A percentile compares a stretch with the other conserved stretches of the same genome.
phyloP scores from a whole-genome alignment of 2,888 invertebrate genomes.

The Melanchra persicariae region DNA sequence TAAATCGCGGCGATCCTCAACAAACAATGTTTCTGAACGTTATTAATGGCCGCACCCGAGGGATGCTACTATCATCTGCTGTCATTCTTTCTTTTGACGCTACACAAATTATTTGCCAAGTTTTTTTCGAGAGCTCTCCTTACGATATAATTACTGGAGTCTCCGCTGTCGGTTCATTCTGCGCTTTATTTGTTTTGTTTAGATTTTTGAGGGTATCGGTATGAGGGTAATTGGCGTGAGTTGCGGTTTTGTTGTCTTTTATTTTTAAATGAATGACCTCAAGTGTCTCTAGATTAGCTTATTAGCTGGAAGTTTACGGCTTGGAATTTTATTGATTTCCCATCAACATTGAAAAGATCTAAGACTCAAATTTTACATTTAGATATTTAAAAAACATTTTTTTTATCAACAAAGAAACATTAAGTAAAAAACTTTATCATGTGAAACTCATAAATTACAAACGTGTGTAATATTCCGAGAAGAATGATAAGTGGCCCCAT shows the following conservation, averaged over 20 bases:
- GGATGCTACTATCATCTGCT: slow-evolving; percentile 79
- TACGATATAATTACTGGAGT: slow-evolving; percentile 63
- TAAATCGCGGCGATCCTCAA: slow-evolving; percentile 85
- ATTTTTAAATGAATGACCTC: slow-evolving; percentile 9
- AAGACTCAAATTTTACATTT: too few relatives aligned
- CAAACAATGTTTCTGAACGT: slow-evolving; percentile 88
- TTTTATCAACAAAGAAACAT: not conserved
- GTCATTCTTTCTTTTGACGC: slow-evolving; percentile 82
- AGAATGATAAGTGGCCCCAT: slow-evolving; percentile 43
- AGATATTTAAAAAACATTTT: not conserved
- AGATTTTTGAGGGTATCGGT: slow-evolving; percentile 25
- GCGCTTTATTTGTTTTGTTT: slow-evolving; percentile 54
- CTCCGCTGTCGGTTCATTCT: slow-evolving; percentile 59
- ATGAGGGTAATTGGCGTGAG: slow-evolving; percentile 54
- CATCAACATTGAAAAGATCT: not conserved
- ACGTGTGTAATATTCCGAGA: slow-evolving; percentile 43
- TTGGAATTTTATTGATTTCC: not conserved
- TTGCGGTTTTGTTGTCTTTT: slow-evolving; percentile 6
- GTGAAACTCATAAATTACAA: slow-evolving; percentile 39
- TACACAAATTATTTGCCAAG: slow-evolving; percentile 74
- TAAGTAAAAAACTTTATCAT: slow-evolving; percentile 18
- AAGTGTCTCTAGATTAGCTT: slow-evolving; percentile 29
- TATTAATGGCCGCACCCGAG: slow-evolving; percentile 81
- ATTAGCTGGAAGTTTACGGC: slow-evolving; percentile 22
- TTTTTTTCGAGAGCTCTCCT: slow-evolving; percentile 66